Percentiles rank a stretch among this genome's conserved stretches.
These are phyloP conservation scores for Pomatostomus ruficeps DNA, from an alignment of 2,113 vertebrate genomes.

Conservation along the genomic window DNA sequence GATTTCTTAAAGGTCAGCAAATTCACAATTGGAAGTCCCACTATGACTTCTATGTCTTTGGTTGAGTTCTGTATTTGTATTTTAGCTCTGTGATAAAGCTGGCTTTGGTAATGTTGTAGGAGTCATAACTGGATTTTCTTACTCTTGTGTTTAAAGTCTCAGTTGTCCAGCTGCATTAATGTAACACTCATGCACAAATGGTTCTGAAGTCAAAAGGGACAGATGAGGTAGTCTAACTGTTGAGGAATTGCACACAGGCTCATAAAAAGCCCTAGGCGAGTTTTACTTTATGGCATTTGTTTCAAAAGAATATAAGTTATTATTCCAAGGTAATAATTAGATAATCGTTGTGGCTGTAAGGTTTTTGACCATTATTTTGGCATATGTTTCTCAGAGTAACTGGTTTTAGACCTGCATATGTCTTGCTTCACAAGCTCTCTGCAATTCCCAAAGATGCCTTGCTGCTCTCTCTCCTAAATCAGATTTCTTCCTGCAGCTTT, in stretches of 20 bases:
- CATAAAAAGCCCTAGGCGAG: neutral
- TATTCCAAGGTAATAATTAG: neutral
- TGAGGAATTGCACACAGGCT: neutral
- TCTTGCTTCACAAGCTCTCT: neutral
- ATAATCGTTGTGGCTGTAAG: neutral
- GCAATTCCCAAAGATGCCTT: neutral
- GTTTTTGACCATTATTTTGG: slow-evolving; percentile 23
- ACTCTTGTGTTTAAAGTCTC: neutral
- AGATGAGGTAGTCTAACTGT: neutral
- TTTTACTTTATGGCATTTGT: neutral
- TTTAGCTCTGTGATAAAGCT: neutral
- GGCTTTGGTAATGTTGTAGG: neutral
- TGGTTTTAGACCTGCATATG: neutral
- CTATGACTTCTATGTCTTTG: neutral
- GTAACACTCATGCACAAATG: neutral
- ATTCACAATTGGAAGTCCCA: neutral
- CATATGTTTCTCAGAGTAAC: neutral
- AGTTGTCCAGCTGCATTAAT: neutral
- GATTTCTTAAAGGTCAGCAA: neutral
- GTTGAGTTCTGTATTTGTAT: neutral
- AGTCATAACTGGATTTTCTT: neutral
- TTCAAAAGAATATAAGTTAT: neutral
- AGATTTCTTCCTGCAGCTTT: neutral
- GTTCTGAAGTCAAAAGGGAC: neutral
- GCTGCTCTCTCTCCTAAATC: neutral